Base-by-base conservation (phyloP, 2,888 invertebrate species). In the Eremobia ochroleuca region DNA sequence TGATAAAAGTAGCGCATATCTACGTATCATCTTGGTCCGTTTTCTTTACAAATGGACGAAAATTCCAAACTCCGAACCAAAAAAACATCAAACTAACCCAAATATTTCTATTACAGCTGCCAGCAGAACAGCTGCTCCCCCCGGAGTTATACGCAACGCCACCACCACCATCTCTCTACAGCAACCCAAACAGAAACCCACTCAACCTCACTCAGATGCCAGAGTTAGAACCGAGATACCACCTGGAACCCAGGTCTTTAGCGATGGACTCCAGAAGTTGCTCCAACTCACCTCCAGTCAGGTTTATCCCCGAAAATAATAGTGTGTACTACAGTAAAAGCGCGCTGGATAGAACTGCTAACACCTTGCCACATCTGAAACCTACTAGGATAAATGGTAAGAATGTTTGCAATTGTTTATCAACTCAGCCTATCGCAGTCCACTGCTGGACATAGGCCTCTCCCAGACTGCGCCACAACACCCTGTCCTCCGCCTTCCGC, bases 111-210 rank as follows among this genome's bases (percentile, higher is more conserved):
- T 91, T 90, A 8, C 87, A 96, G 96, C 83, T 96, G 2, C 96
- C 96, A 86, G 94, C 95, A 25, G 96, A 96, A 86, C 96, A 96
- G 66, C 89, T 97, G n/a, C 92, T 96, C 92, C 95, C 96, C 0
- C 96, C 96, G 15, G 95, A 97, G 79, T 79, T 96, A 8, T 96
- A 95, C 88, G 92, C 93, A 0, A 92, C 94, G 0, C 94, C 94
- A 0, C 93, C 94, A 5, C 94, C 94, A 0, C 94, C 96, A 6
- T 87, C 94, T 2, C 90, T 96, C 52, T 96, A 95, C 92, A 94
- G 94, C 82, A 93, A 94, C 85, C 94, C 94, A 0, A 92, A 87
- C 65, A 91, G 96, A 79, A 95, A 95, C 83, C 96, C 95, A 0
- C 87, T 95, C 13, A 94, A 94, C 77, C 89, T 96, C 67, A 90